These are phyloP conservation scores for Mallateleia sp. DNA, from an alignment of 2,888 invertebrate species.

Conservation along the genomic window DNA sequence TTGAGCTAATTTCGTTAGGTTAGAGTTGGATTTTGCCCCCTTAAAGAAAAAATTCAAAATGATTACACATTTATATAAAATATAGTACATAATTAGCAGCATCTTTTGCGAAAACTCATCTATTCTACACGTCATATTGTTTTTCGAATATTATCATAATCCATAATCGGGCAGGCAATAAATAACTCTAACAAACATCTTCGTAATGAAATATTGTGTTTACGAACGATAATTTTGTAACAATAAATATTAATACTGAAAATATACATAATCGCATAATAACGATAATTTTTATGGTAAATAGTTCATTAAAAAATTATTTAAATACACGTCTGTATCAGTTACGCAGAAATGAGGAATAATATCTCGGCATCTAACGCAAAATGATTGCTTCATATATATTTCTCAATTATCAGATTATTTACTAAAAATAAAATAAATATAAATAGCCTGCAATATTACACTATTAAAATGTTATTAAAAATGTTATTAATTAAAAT, in stretches of 20 bases:
- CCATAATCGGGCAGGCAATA: constrained; percentile 36
- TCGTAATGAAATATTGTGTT: constrained; percentile 64
- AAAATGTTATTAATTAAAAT: too few relatives aligned
- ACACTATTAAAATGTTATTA: too few relatives aligned
- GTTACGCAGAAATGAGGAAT: neutral
- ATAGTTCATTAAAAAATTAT: neutral
- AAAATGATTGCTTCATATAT: neutral
- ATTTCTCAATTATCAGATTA: neutral
- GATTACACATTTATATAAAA: neutral
- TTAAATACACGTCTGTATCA: neutral
- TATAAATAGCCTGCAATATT: neutral
- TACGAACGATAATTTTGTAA: constrained; percentile 28
- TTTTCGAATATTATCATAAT: neutral
- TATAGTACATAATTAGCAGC: neutral
- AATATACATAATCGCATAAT: neutral
- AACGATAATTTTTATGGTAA: neutral
- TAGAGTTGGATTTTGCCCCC: constrained; percentile 39
- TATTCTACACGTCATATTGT: neutral
- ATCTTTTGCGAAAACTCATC: neutral
- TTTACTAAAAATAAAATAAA: neutral
- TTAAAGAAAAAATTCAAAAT: neutral
- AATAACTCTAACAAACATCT: constrained; percentile 65
- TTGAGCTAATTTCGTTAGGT: neutral
- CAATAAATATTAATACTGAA: constrained; percentile 17
- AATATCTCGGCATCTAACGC: neutral